Evolutionary conservation across 2,113 vertebrate species (phyloP).

Genomic region (Nothobranchius furzeri): DNA sequence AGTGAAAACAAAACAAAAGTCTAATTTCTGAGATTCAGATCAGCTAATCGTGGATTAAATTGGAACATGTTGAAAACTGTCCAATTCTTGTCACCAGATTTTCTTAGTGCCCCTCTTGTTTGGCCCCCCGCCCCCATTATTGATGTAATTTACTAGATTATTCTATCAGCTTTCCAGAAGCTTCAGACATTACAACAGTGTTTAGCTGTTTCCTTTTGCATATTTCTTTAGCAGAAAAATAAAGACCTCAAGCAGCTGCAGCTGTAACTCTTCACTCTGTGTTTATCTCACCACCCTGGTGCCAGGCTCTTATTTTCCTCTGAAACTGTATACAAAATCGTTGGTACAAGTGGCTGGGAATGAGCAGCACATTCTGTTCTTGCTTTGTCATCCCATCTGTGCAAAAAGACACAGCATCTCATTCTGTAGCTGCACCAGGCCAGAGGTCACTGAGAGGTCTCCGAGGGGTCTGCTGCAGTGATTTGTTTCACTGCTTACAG

Average conservation of each 20-base stretch:
- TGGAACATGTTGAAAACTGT: no score
- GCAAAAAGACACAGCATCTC: conserved; percentile 23
- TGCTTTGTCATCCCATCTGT: conserved; percentile 31
- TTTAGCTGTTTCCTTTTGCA: not conserved
- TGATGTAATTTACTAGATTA: not conserved
- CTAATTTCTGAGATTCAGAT: no score
- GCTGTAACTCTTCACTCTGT: conserved; percentile 48
- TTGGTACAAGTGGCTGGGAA: conserved; percentile 14
- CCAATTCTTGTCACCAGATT: no score
- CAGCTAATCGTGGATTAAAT: no score
- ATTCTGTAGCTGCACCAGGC: conserved; percentile 16
- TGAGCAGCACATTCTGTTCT: conserved; percentile 52
- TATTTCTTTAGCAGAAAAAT: conserved; percentile 4
- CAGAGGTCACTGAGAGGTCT: conserved; percentile 30
- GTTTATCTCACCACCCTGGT: conserved; percentile 47
- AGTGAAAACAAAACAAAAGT: no score
- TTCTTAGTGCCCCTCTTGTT: no score
- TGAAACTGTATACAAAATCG: conserved; percentile 39
- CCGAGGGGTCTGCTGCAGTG: not conserved
- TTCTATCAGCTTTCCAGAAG: not conserved
- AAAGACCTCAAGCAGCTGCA: conserved; percentile 31
- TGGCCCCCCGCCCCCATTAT: no score
- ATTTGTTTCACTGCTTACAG: conserved; percentile 8
- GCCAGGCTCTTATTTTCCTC: conserved; percentile 48
- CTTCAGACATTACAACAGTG: not conserved